Percentiles rank a stretch among this genome's conserved stretches.
These are phyloP conservation scores for Lepidocyrtinus sp. DNA, from an alignment of 2,888 invertebrate genomes.

Conservation along the genomic window DNA sequence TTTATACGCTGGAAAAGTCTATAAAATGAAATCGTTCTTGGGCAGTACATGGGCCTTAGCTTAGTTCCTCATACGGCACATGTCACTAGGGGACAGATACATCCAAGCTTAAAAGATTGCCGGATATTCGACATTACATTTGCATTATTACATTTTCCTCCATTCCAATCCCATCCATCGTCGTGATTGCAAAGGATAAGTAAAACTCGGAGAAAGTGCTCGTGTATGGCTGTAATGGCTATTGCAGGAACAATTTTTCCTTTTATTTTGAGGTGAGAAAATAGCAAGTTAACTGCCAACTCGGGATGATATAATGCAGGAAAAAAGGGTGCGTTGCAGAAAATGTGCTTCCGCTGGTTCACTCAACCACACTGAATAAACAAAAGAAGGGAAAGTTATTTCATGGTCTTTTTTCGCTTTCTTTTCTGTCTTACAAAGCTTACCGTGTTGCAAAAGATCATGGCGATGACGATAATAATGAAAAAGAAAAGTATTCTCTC, in stretches of 20 bases:
- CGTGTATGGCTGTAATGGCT: neutral
- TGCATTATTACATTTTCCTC: conserved; percentile 18
- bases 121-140: conserved; percentile 13
- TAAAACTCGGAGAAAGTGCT: neutral
- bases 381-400: conserved; percentile 54
- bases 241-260: conserved; percentile 3
- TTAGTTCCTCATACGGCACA: neutral
- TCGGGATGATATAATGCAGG: conserved; percentile 15
- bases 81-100: conserved; percentile 12
- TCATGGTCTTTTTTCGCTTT: conserved; percentile 25
- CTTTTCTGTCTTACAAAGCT: conserved; percentile 11
- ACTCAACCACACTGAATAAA: conserved; percentile 53
- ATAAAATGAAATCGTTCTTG: neutral
- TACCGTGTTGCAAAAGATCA: neutral
- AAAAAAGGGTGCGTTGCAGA: conserved; percentile 23
- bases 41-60: conserved; percentile 1
- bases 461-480: neutral
- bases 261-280: conserved; percentile 16
- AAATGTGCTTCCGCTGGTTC: conserved; percentile 53
- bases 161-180: conserved; percentile 3
- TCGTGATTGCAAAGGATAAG: neutral
- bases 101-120: conserved; percentile 2
- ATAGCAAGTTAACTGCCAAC: conserved; percentile 7
- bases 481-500: conserved; percentile 3
- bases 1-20: no score